Conservation (phyloP, 2,888 invertebrate species). For the Hypolimnas misippus region DNA sequence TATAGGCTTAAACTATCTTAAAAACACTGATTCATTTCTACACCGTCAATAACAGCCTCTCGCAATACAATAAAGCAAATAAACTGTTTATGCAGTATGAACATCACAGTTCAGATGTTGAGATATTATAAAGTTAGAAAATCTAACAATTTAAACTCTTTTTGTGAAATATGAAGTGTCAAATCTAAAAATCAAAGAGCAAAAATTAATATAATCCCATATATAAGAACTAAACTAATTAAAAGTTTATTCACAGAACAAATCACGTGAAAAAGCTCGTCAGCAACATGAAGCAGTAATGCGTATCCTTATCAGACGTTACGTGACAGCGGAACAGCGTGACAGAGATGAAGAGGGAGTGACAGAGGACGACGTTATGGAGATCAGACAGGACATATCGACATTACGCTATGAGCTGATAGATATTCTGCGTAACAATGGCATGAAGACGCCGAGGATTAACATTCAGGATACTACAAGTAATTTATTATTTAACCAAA, state of each 20-base stretch:
- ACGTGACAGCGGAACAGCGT: conserved; percentile 94
- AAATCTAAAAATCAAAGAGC: neutral
- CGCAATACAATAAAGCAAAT: no score
- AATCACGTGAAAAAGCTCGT: conserved; percentile 88
- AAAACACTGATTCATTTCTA: no score
- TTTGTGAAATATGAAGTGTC: no score
- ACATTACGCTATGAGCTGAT: conserved; percentile 96
- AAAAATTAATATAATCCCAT: neutral
- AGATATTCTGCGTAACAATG: conserved; percentile 95
- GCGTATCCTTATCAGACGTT: conserved; percentile 93
- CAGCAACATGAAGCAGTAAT: conserved; percentile 93
- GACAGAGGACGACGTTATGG: conserved; percentile 98
- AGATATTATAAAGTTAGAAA: no score
- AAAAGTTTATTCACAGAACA: conserved; percentile 79
- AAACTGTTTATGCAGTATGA: neutral
- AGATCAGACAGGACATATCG: conserved; percentile 98
- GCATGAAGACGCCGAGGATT: conserved; percentile 91
- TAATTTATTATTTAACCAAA: conserved; percentile 59
- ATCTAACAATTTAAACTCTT: no score
- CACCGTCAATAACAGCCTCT: no score
- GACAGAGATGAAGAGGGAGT: conserved; percentile 96
- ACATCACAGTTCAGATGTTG: neutral
- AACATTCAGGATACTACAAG: conserved; percentile 87
- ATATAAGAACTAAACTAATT: no score
- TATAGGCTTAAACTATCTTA: neutral